phyloP scores from a whole-genome alignment of 2,797 vertebrate genomes.

The Cirrhinus molitorella region DNA sequence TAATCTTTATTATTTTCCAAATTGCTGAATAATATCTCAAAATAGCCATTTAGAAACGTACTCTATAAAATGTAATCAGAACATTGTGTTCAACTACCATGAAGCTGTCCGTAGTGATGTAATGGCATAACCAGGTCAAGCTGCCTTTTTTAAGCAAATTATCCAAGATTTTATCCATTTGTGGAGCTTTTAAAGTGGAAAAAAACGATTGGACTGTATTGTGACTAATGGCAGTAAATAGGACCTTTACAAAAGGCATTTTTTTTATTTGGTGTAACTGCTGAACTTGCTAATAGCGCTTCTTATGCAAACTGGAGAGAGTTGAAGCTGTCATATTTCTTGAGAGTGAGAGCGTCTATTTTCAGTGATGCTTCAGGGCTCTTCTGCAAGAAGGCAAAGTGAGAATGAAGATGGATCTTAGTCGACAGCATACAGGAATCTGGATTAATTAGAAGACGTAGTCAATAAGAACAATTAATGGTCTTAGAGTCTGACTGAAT shows the following conservation, averaged over 20 bases:
- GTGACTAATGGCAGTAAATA: neutral
- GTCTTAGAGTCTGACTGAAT: neutral
- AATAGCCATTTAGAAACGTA: neutral
- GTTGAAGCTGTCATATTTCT: neutral
- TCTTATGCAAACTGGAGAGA: neutral
- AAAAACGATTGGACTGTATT: neutral
- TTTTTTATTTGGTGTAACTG: neutral
- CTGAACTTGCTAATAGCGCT: neutral
- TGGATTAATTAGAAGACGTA: constrained; percentile 27
- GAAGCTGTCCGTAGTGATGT: neutral
- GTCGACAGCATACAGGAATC: neutral
- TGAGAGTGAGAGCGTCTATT: neutral
- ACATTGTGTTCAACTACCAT: constrained; percentile 6
- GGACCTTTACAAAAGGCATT: neutral
- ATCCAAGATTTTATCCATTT: neutral
- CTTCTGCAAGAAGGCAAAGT: neutral
- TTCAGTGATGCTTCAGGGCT: neutral
- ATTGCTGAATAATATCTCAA: neutral
- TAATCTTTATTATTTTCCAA: neutral
- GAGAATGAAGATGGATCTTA: neutral
- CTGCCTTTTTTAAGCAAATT: neutral
- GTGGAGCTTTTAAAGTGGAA: neutral
- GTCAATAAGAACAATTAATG: constrained; percentile 10
- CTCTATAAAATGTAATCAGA: neutral
- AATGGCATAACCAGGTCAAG: neutral